Base-by-base conservation (phyloP, 2,888 invertebrate genomes). In the Drymonia ruficornis region DNA sequence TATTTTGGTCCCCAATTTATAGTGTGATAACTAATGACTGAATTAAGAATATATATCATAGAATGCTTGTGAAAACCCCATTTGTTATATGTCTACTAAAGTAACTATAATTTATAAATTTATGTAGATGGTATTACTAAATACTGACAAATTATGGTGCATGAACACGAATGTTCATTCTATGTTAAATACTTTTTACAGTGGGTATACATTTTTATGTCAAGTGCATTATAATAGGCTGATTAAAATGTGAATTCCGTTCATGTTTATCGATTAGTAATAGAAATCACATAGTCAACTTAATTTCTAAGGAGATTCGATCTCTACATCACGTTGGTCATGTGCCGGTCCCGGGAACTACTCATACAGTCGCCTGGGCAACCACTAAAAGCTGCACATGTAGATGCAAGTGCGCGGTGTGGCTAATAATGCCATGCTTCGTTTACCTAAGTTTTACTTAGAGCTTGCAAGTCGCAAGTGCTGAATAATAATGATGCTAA, bases 1-100 rank as follows among this genome's bases (percentile, higher is more conserved):
- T 86, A 84, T n/a, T 86, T 86, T 75, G 70, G 84, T 84, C 78
- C 80, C 83, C 80, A 85, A 84, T 87, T 86, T 85, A 87, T 81
- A 79, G 76, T 77, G 71, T 76, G 73, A 72, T 15, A 5, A 36
- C 36, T 36, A 7, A 28, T 28, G 6, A 8, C 28, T 28, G 28
- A 28, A 8, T 28, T 8, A 28, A 5, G 28, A 5, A 28, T 5
- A 2, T 5, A 28, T 28, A 28, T 8, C 1, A 28, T 28, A n/a
- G n/a, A n/a, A n/a, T n/a, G n/a, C n/a, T n/a, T n/a, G n/a, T n/a
- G n/a, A n/a, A n/a, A n/a, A n/a, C n/a, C n/a, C n/a, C n/a, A n/a
- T n/a, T n/a, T n/a, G n/a, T n/a, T n/a, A n/a, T n/a, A n/a, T n/a
- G n/a, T n/a, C n/a, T n/a, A n/a, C n/a, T n/a, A n/a, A n/a, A n/a